phyloP scores from a whole-genome alignment of 2,113 vertebrate species.

The Atherinomorus stipes region DNA sequence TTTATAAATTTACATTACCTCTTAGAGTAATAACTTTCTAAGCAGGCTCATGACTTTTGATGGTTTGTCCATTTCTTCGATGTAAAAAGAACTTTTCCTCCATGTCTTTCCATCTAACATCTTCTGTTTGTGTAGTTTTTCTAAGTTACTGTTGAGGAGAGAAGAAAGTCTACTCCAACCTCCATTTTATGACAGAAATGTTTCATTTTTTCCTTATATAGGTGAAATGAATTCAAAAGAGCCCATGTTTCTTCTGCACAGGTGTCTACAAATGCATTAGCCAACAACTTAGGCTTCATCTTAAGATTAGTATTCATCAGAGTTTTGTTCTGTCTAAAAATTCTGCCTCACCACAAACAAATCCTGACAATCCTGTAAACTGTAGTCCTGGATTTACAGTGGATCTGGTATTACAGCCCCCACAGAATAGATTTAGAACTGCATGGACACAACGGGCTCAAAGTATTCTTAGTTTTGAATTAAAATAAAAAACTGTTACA shows the following conservation, averaged over 20 bases:
- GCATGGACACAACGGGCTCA: constrained; percentile 7
- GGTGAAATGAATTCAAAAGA: background rate
- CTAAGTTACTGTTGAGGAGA: background rate
- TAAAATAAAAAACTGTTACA: constrained; percentile 12
- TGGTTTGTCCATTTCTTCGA: no score
- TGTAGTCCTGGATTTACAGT: constrained; percentile 44
- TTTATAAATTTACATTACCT: no score
- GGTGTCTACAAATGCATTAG: constrained; percentile 1
- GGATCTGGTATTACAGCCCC: constrained; percentile 31
- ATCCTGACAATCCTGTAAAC: constrained; percentile 36
- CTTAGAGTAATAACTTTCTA: no score
- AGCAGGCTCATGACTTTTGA: background rate
- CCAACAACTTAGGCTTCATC: constrained; percentile 3
- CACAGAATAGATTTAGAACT: constrained; percentile 17
- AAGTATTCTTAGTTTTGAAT: constrained; percentile 21
- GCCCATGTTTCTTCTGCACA: background rate
- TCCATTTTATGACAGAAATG: background rate
- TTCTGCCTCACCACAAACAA: constrained; percentile 30
- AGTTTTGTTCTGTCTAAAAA: constrained; percentile 14
- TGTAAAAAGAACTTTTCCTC: background rate
- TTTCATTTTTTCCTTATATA: background rate
- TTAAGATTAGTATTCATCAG: background rate
- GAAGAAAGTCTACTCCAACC: background rate
- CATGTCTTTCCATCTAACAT: background rate
- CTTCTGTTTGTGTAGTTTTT: background rate